A percentile compares a stretch with the other conserved stretches of the same genome.
Conservation (phyloP, 2,113 vertebrate genomes). For the Paedocypris sp. region DNA sequence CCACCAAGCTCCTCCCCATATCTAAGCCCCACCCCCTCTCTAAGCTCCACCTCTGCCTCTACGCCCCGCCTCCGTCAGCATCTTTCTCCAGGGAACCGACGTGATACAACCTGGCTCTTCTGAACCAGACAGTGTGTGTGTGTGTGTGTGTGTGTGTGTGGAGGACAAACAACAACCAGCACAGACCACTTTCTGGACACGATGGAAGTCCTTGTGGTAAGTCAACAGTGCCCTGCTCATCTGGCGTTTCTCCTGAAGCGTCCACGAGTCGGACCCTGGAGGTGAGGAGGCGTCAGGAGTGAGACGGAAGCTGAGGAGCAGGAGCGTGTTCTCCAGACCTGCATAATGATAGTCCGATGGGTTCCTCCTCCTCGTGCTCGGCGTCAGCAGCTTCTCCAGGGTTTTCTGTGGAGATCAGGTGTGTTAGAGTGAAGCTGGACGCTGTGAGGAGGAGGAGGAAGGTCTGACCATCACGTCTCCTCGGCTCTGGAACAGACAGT, state of each 20-base stretch:
- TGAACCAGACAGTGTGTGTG: too few species aligned
- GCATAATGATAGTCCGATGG: constrained; percentile 78
- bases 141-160: neutral
- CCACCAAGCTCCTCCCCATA: too few species aligned
- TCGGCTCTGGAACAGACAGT: constrained; percentile 76
- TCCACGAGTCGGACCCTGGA: constrained; percentile 79
- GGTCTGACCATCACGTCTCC: constrained; percentile 73
- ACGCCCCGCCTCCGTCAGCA: too few species aligned
- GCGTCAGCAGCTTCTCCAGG: constrained; percentile 70
- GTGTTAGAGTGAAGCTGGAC: too few species aligned
- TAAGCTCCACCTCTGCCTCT: too few species aligned
- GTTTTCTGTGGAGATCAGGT: too few species aligned
- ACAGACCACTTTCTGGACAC: constrained; percentile 80
- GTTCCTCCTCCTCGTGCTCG: constrained; percentile 56
- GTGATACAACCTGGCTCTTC: too few species aligned
- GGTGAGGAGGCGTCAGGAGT: constrained; percentile 2
- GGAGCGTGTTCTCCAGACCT: too few species aligned
- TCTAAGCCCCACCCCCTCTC: too few species aligned
- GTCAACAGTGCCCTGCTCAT: constrained; percentile 72
- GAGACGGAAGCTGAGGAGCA: too few species aligned
- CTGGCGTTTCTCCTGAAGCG: constrained; percentile 66
- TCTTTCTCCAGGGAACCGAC: too few species aligned
- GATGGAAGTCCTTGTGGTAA: constrained; percentile 78
- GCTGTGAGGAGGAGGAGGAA: too few species aligned
- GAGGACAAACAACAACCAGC: neutral